phyloP scores from a whole-genome alignment of 2,113 vertebrate genomes.

The Reinhardtius hippoglossoides region DNA sequence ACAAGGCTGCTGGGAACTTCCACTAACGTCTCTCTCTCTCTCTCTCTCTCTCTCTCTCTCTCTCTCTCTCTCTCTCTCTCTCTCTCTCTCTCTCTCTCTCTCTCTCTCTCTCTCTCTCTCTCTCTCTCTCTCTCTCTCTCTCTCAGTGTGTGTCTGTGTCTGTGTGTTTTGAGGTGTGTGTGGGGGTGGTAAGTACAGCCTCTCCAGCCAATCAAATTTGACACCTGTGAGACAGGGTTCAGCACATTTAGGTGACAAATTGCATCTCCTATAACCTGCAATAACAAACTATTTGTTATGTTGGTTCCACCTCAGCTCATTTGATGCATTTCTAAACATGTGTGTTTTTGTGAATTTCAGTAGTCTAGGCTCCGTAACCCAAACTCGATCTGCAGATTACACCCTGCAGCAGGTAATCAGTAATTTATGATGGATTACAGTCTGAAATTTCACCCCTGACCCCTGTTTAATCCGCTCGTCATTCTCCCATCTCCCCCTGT shows the following conservation, averaged over 20 bases:
- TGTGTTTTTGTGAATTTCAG: constrained; percentile 9
- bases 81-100: not conserved
- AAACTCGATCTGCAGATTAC: constrained; percentile 39
- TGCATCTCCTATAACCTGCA: not conserved
- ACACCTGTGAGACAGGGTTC: constrained; percentile 61
- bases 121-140: too few species aligned
- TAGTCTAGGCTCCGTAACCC: constrained; percentile 31
- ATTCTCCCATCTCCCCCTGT: constrained; percentile 57
- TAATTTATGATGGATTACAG: constrained; percentile 67
- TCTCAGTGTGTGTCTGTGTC: too few species aligned
- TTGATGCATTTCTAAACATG: constrained; percentile 12
- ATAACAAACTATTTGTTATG: constrained; percentile 5
- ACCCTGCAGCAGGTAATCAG: constrained; percentile 61
- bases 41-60: not conserved
- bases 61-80: constrained; percentile 1
- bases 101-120: not conserved
- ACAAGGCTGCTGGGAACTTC: not conserved
- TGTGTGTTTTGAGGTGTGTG: constrained; percentile 10
- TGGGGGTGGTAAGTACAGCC: constrained; percentile 25
- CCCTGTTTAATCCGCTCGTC: constrained; percentile 59
- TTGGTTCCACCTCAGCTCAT: constrained; percentile 16
- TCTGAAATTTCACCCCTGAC: constrained; percentile 61
- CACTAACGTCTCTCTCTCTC: constrained; percentile 7
- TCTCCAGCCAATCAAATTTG: constrained; percentile 65
- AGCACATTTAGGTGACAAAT: constrained; percentile 14